Conservation (phyloP, 2,888 invertebrate genomes). For the Rhogogaster chlorosoma region DNA sequence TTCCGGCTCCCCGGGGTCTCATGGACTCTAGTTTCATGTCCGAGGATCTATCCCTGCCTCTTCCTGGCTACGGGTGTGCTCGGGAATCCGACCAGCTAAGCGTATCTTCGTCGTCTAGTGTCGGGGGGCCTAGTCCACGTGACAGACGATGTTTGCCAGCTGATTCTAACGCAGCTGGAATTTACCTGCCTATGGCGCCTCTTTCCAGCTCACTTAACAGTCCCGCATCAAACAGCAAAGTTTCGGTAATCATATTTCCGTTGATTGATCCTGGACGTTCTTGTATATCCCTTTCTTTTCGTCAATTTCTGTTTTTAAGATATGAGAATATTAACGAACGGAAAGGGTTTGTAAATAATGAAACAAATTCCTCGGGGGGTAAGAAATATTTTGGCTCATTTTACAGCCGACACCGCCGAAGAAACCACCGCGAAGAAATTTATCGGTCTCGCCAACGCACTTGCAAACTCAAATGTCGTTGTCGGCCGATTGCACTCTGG, state of each 20-base stretch:
- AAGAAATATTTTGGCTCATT: conserved; percentile 12
- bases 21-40: conserved; percentile 81
- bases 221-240: conserved; percentile 82
- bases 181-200: conserved; percentile 82
- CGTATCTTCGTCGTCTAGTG: conserved; percentile 82
- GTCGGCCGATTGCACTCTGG: conserved; percentile 80
- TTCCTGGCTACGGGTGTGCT: conserved; percentile 77
- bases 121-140: conserved; percentile 79
- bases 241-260: conserved; percentile 79
- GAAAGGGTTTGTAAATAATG: background rate
- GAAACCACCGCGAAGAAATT: conserved; percentile 92
- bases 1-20: conserved; percentile 80
- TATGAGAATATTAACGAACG: no score
- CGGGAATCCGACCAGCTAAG: conserved; percentile 83
- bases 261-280: conserved; percentile 31
- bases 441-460: conserved; percentile 93
- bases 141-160: conserved; percentile 79
- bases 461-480: conserved; percentile 81
- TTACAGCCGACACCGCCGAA: conserved; percentile 91
- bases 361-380: background rate
- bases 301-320: no score
- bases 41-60: conserved; percentile 79
- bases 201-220: conserved; percentile 79
- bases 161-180: conserved; percentile 74
- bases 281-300: background rate